Base-by-base conservation (phyloP, 2,113 vertebrate genomes). In the Tympanuchus pallidicinctus region DNA sequence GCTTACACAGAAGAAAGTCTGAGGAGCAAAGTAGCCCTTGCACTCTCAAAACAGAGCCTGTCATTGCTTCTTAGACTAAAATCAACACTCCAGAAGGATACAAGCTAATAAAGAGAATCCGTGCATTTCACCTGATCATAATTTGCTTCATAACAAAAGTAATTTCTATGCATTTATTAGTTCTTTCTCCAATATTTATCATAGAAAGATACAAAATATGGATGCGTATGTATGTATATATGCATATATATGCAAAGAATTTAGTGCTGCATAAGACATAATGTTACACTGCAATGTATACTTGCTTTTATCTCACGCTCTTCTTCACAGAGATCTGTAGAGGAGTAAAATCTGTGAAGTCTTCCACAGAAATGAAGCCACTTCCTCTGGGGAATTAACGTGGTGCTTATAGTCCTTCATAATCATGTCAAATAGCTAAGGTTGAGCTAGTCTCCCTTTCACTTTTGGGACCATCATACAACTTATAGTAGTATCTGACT, bases 11-110 rank as follows among this genome's bases (percentile, higher is more conserved):
- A 92, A 95, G 65, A 67, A 94, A 90, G 61, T 86, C 48, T 59
- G 80, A 91, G 82, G 65, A 94, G 85, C 13, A 86, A 94, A 96
- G 61, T 91, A 89, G 85, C 85, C 95, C 81, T 76, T 89, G 54
- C 19, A 88, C 65, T 57, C 66, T 93, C 76, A 76, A 82, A 95
- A 95, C 9, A 77, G 57, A 92, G 76, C 27, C 65, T 95, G 57
- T 72, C 61, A 88, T 69, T 85, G 60, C 86, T 88, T 78, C 65
- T 88, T 88, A 78, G 65, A 48, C 43, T 88, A 88, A 91, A 90
- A 84, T 72, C 40, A 70, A 57, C 48, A 54, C 92, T 92, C 91
- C 80, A 94, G 70, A 91, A 86, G 43, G 52, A 13, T 86, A 48
- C 71, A 76, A 88, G 57, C 52, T 84, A 90, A 52, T 45, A 56